These are phyloP conservation scores for Torymus texanus DNA, from an alignment of 2,888 invertebrate species.

Conservation along the genomic window DNA sequence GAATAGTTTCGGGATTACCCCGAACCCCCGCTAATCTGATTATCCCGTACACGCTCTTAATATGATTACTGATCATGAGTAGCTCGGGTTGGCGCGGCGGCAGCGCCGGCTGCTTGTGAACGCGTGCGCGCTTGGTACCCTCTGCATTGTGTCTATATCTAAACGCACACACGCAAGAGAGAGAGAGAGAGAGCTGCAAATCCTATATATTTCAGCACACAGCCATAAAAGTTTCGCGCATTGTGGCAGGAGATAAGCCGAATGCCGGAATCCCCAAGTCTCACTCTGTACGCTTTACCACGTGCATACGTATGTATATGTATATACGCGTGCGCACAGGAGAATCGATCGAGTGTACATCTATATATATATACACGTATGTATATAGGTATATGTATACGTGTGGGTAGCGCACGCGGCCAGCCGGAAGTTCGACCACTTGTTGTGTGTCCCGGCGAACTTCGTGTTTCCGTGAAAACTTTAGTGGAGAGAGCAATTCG, in stretches of 20 bases:
- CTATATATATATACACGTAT: too few species aligned
- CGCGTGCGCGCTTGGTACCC: slow-evolving; percentile 66
- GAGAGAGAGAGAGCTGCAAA: slow-evolving; percentile 6
- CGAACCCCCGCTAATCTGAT: slow-evolving; percentile 74
- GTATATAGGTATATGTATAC: background rate
- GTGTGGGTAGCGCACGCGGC: slow-evolving; percentile 10
- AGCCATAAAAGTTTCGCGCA: slow-evolving; percentile 69
- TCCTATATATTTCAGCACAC: slow-evolving; percentile 66
- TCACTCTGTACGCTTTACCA: background rate
- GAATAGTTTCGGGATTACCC: slow-evolving; percentile 75
- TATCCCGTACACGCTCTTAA: slow-evolving; percentile 75
- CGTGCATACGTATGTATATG: slow-evolving; percentile 5
- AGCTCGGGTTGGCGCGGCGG: slow-evolving; percentile 58
- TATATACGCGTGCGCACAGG: background rate
- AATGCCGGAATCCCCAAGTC: slow-evolving; percentile 13
- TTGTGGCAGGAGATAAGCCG: slow-evolving; percentile 64
- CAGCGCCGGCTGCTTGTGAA: too few species aligned
- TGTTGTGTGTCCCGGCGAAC: slow-evolving; percentile 47
- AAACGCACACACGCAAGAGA: background rate
- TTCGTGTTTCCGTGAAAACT: slow-evolving; percentile 21
- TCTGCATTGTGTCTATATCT: slow-evolving; percentile 41
- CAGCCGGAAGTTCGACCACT: slow-evolving; percentile 53
- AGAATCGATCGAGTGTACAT: too few species aligned
- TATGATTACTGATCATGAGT: slow-evolving; percentile 75
- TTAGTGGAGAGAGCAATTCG: background rate